Evolutionary conservation across 2,888 invertebrate genomes (phyloP), one percentile per base, ranked within the genome.

Genomic region (Sturmia bella): DNA sequence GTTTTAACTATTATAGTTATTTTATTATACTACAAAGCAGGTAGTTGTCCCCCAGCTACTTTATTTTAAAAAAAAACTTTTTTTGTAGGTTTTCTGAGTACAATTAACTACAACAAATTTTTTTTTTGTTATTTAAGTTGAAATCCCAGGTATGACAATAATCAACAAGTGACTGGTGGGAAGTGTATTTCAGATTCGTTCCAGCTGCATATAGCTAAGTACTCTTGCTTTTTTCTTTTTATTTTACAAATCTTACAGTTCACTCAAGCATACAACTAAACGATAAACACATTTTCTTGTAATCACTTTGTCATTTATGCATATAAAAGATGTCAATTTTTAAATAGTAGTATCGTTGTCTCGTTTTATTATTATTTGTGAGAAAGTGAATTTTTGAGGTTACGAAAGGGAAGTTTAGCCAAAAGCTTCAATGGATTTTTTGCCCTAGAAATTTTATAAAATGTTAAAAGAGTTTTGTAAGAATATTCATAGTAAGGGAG

Each of bases 301-400:
- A 89, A 89, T 89, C 89, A 89, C 88, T 89, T 88, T 89, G 89
- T 87, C 88, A 88, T 89, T 88, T 88, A 88, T 88, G 89, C 88
- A 89, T 87, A 87, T 86, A 80, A 77, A 72, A 75, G 73, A 82
- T 84, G 84, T 82, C 82, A 84, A 82, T 76, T 84, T 76, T 81
- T 77, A 59, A 81, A 72, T 66, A 54, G 72, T 24, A 19, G 61
- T 59, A 37, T 2, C 11, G 4, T 57, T 50, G 48, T 19, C 21
- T 32, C 50, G 50, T 27, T 63, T 72, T 56, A 7, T 39, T 56
- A 43, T 57, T 64, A 27, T 43, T 39, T 68, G 15, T 41, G 2
- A 12, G 21, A 19, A 63, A 61, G 41, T 32, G 12, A 63, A 54
- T 45, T 73, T 32, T 19, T 21, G 52, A n/a, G 19, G 19, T 5